Percentiles rank a stretch among this genome's conserved stretches.
Conservation (phyloP, 2,888 invertebrate species). For the Drosophila leonis region DNA sequence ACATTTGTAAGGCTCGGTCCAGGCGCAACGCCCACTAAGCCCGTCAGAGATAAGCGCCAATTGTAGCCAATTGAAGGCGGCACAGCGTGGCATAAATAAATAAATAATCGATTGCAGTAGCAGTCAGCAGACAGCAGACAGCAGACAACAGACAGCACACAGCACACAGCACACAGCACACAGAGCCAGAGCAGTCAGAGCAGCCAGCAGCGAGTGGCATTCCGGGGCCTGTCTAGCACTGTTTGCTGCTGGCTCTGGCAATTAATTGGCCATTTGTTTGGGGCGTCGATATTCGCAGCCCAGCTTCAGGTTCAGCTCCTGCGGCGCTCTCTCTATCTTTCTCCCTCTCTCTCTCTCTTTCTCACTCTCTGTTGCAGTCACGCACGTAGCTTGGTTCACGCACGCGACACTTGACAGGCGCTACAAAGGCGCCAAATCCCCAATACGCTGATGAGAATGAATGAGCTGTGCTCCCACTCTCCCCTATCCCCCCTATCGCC, state of each 20-base stretch:
- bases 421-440: conserved; percentile 73
- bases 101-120: conserved; percentile 73
- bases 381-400: conserved; percentile 57
- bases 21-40: conserved; percentile 32
- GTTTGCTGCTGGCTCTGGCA: conserved; percentile 53
- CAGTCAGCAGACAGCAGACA: conserved; percentile 13
- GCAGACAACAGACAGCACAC: background rate
- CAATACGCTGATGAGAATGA: conserved; percentile 78
- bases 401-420: conserved; percentile 63
- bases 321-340: too few species aligned
- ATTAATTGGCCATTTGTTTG: conserved; percentile 78
- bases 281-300: conserved; percentile 36
- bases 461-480: conserved; percentile 52
- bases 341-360: background rate
- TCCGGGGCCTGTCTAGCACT: conserved; percentile 27
- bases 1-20: conserved; percentile 54
- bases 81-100: conserved; percentile 77
- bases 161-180: background rate
- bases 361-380: conserved; percentile 33
- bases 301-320: conserved; percentile 12
- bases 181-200: background rate
- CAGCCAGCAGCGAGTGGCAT: conserved; percentile 7
- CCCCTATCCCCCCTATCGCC: background rate
- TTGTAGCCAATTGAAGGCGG: conserved; percentile 75
- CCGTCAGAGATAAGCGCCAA: conserved; percentile 71